A percentile compares a stretch with the other conserved stretches of the same genome.
phyloP scores from a whole-genome alignment of 1,140 invertebrate genomes.

The Eupeodes corollae region DNA sequence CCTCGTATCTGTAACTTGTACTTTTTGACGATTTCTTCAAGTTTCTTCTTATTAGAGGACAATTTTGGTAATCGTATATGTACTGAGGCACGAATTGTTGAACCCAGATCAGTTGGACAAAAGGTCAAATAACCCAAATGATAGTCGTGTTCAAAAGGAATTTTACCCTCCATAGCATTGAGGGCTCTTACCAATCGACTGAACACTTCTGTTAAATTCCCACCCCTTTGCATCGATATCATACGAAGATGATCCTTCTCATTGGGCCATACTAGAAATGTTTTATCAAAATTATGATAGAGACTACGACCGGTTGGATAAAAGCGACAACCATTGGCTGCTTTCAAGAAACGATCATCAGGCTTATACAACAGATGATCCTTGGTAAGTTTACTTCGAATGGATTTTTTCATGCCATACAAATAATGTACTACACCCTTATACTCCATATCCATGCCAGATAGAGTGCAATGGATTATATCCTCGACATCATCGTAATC shows the following conservation, averaged over 20 bases:
- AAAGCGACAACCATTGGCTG: slow-evolving; percentile 80
- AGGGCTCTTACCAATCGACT: slow-evolving; percentile 80
- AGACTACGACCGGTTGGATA: slow-evolving; percentile 94
- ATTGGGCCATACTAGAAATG: slow-evolving; percentile 96
- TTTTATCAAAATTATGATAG: slow-evolving; percentile 93
- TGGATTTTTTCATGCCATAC: slow-evolving; percentile 87
- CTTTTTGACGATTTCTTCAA: slow-evolving; percentile 83
- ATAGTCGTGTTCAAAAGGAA: slow-evolving; percentile 86
- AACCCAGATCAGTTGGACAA: slow-evolving; percentile 96
- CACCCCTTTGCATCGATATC: slow-evolving; percentile 97
- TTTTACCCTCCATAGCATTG: slow-evolving; percentile 82
- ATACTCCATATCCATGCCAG: slow-evolving; percentile 69
- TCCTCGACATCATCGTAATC: slow-evolving; percentile 93
- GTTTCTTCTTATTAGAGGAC: slow-evolving; percentile 72
- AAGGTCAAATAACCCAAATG: slow-evolving; percentile 94
- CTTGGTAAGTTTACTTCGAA: slow-evolving; percentile 88
- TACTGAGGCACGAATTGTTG: slow-evolving; percentile 93
- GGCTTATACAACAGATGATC: slow-evolving; percentile 98
- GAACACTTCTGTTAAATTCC: slow-evolving; percentile 84
- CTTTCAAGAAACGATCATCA: slow-evolving; percentile 65
- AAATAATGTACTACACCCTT: slow-evolving; percentile 89
- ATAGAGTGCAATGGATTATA: slow-evolving; percentile 72
- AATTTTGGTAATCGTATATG: slow-evolving; percentile 96
- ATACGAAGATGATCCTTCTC: slow-evolving; percentile 95
- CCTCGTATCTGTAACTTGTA: slow-evolving; percentile 91